Conservation (phyloP, 2,888 invertebrate genomes). For the Dryobotodes eremita region DNA sequence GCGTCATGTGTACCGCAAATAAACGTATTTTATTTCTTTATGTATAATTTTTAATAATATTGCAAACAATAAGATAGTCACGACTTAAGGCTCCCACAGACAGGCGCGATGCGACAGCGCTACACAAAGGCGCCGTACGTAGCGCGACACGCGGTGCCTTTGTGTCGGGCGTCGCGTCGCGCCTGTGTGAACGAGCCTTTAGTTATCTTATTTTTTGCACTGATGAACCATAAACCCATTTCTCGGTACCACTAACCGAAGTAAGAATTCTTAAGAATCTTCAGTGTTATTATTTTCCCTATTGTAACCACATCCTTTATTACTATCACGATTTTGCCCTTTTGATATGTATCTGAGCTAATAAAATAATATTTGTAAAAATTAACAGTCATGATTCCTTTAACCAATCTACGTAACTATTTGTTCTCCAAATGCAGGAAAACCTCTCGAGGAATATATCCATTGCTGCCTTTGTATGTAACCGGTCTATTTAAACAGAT, state of each 20-base stretch:
- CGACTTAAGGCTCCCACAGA: too few relatives aligned
- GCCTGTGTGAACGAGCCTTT: too few relatives aligned
- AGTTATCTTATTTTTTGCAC: constrained; percentile 3
- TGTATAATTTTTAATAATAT: too few relatives aligned
- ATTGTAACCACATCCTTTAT: constrained; percentile 48
- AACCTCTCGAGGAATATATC: neutral
- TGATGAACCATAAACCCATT: constrained; percentile 4
- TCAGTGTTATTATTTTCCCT: constrained; percentile 35
- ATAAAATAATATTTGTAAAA: constrained; percentile 8
- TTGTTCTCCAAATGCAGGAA: constrained; percentile 7
- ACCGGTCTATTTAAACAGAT: neutral
- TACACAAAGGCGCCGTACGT: too few relatives aligned
- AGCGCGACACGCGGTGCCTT: too few relatives aligned
- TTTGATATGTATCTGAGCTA: constrained; percentile 15
- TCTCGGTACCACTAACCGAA: neutral
- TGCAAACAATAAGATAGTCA: too few relatives aligned
- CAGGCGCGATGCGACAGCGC: too few relatives aligned
- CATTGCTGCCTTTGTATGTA: neutral
- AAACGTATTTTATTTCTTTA: too few relatives aligned
- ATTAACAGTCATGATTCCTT: constrained; percentile 40
- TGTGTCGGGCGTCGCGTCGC: too few relatives aligned
- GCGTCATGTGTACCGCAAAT: too few relatives aligned
- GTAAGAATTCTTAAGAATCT: constrained; percentile 24
- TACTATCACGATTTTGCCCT: constrained; percentile 38
- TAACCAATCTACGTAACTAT: constrained; percentile 7